Evolutionary conservation across 2,888 invertebrate genomes (phyloP), one percentile per base, ranked within the genome.

Genomic region (Conistra vaccinii): DNA sequence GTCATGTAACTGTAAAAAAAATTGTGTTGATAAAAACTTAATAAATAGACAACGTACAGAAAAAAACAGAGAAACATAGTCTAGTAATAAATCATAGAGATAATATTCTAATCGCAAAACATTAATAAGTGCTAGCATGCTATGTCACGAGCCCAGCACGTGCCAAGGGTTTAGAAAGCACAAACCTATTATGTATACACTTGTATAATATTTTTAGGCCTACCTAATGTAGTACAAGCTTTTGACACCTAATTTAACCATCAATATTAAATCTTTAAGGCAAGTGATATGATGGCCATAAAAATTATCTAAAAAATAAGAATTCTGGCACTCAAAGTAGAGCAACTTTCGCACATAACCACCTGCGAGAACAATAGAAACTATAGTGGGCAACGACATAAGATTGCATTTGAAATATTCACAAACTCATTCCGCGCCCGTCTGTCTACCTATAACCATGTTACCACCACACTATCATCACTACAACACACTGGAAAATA

Each of bases 371-470:
- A 96, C 96, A 96, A 96, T 96, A 93, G 95, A 81, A 91, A 90
- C 92, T 94, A 92, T 93, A 94, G 93, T 94, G 93, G 92, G 87
- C 95, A 94, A 93, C 92, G 93, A 90, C 90, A 91, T 89, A 91
- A 95, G 95, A 96, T 96, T 96, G 95, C 93, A 90, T 95, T 94
- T 96, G 93, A 96, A 96, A 96, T 96, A 96, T 96, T 95, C 95
- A 96, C 94, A 93, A 92, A 92, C 92, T 93, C 94, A 95, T 95
- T 95, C 94, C 94, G 94, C 92, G 93, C 94, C 93, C 93, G 94
- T 90, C 93, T 93, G 94, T 95, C 94, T 94, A 91, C 90, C 91
- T 89, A 91, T 93, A 94, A 93, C 92, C 81, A 85, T 88, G 90
- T 92, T 91, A 91, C 84, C 70, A 88, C 84, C 85, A 82, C 81